These are phyloP conservation scores for zebrafish (Danio rerio) DNA, from an alignment of 2,113 vertebrate genomes.

Conservation along the genomic window DNA sequence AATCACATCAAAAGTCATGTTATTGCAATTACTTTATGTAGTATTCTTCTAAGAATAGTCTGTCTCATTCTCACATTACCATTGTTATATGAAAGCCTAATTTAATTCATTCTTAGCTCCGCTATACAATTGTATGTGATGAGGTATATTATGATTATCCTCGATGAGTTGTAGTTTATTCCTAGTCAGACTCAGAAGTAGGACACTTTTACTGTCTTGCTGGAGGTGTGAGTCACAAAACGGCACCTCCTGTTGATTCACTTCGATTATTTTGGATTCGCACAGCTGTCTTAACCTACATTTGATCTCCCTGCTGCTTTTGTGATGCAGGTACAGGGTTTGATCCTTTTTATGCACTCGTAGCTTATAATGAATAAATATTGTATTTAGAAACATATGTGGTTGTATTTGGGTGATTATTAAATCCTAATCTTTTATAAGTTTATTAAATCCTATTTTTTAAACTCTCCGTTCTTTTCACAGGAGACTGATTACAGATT, in stretches of 20 bases:
- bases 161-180: conserved; percentile 24
- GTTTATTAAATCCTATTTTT: background rate
- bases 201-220: background rate
- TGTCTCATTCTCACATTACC: background rate
- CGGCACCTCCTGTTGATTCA: conserved; percentile 19
- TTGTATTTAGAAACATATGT: no score
- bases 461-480: conserved; percentile 56
- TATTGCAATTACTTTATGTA: no score
- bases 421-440: no score
- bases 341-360: background rate
- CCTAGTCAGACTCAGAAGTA: conserved; percentile 24
- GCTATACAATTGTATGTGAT: background rate
- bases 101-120: background rate
- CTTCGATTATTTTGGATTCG: conserved; percentile 32
- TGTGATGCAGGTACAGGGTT: background rate
- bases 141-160: background rate
- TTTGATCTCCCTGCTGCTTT: conserved; percentile 47
- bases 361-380: no score
- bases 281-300: conserved; percentile 75
- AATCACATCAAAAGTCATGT: no score
- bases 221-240: conserved; percentile 28
- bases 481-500: conserved; percentile 99
- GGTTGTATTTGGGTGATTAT: no score
- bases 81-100: background rate
- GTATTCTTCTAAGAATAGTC: background rate